Conservation (phyloP, 2,888 invertebrate genomes). For the Halocaridina rubra region DNA sequence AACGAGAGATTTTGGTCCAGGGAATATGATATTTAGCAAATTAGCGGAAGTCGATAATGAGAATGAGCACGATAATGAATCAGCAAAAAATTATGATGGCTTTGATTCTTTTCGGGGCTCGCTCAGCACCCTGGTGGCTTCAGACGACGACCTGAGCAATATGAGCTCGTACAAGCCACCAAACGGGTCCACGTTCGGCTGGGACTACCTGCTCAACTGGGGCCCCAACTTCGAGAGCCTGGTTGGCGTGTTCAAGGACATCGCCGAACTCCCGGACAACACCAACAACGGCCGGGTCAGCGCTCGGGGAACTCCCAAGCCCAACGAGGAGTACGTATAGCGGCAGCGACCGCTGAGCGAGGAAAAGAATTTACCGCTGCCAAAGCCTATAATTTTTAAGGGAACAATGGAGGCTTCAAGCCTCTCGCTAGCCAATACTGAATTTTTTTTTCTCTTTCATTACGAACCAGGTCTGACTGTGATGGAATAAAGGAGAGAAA, state of each 20-base stretch:
- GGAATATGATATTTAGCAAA: conserved; percentile 75
- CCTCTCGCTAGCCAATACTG: neutral
- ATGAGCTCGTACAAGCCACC: conserved; percentile 85
- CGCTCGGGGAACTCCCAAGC: conserved; percentile 62
- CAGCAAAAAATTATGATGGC: conserved; percentile 78
- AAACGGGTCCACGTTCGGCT: conserved; percentile 80
- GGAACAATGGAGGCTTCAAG: neutral
- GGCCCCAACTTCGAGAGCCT: conserved; percentile 95
- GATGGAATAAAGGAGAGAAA: neutral
- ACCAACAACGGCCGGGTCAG: conserved; percentile 60
- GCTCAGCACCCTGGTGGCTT: conserved; percentile 91
- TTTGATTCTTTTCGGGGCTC: conserved; percentile 95
- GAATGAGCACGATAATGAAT: conserved; percentile 67
- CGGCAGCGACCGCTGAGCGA: conserved; percentile 52
- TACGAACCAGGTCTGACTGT: neutral
- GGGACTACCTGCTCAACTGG: conserved; percentile 96
- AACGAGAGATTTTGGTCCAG: conserved; percentile 68
- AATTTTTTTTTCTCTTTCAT: neutral
- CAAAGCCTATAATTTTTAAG: conserved; percentile 52
- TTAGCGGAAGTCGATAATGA: conserved; percentile 67
- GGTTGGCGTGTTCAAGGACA: conserved; percentile 95
- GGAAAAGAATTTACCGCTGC: conserved; percentile 34
- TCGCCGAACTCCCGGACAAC: conserved; percentile 89
- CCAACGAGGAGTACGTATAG: conserved; percentile 64
- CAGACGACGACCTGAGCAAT: conserved; percentile 90